Evolutionary conservation across 2,888 invertebrate species (phyloP).

Genomic region (Lysandra bellargus): DNA sequence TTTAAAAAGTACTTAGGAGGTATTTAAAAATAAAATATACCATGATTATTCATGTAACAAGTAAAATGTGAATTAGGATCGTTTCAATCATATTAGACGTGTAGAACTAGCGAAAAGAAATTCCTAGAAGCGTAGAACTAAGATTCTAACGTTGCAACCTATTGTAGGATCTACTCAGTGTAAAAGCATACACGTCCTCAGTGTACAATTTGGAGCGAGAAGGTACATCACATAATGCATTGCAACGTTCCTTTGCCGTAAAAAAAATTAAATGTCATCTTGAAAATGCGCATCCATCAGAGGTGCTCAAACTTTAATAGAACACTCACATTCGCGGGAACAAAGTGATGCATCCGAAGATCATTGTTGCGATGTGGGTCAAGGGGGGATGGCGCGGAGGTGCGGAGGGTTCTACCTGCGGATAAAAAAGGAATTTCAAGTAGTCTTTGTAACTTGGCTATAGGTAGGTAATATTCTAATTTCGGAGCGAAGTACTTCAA

Average conservation of each 20-base stretch:
- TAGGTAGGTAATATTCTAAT: conserved; percentile 20
- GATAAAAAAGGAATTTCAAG: conserved; percentile 23
- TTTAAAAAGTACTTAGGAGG: not conserved
- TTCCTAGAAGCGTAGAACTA: not conserved
- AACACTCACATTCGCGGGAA: conserved; percentile 49
- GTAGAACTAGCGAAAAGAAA: not conserved
- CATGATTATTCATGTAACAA: not conserved
- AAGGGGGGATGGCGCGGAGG: conserved; percentile 49
- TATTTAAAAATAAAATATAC: no score
- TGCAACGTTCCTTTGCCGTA: conserved; percentile 25
- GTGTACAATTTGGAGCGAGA: not conserved
- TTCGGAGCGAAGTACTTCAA: conserved; percentile 6
- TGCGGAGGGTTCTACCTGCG: conserved; percentile 41
- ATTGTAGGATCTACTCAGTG: not conserved
- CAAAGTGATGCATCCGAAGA: conserved; percentile 64
- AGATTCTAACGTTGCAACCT: not conserved
- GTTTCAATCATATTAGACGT: no score
- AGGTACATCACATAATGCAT: conserved; percentile 9
- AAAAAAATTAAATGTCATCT: conserved; percentile 33
- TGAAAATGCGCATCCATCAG: conserved; percentile 41
- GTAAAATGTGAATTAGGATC: not conserved
- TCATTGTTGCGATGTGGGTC: conserved; percentile 52
- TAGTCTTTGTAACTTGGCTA: conserved; percentile 1
- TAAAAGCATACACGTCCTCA: not conserved
- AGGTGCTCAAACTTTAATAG: conserved; percentile 55